Base-by-base conservation (phyloP, 2,888 invertebrate species). In the Spisula solida region DNA sequence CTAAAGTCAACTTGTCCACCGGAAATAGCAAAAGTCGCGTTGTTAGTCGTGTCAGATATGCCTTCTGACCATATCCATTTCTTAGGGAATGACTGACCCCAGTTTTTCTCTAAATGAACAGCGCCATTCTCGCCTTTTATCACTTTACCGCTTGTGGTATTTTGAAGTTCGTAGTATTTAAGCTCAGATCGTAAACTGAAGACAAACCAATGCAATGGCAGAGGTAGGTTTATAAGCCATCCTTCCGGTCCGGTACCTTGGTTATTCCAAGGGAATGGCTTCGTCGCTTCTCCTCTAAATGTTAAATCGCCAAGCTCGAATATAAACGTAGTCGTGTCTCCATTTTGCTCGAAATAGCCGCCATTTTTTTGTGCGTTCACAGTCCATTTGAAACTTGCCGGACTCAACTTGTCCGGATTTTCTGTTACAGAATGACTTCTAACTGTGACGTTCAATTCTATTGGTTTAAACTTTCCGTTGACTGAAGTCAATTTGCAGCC, bases 131-230 rank as follows among this genome's bases (percentile, higher is more conserved):
- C 78, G 2, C 91, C 93, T 12, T 34, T 25, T 1, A 81, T 51
- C 0, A 80, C 81, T 31, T 89, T 81, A 5, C 93, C 92, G 5
- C 81, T 92, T 10, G 83, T 88, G 1, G 48, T 48, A 82, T 94
- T 92, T 20, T 55, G 86, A 34, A 93, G 86, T n/a, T 90, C 86
- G 86, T 94, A 95, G 2, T 81, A 86, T 0, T 56, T 84, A 0
- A 95, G 89, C 1, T 88, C 88, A 0, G 95, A 95, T 48, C 93
- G 83, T 10, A 94, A 82, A 87, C 95, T 95, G 85, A 94, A 95
- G 14, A 95, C 95, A 88, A 95, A 95, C 95, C 95, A 95, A 84
- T 94, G 93, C 0, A 95, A 83, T 18, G 95, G 95, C 16, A 95
- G 78, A 2, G 95, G 95, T 0, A 95, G 86, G 34, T 93, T 41